A percentile compares a stretch with the other conserved stretches of the same genome.
Conservation (phyloP, 1,140 invertebrate species). For the Agrilus planipennis region DNA sequence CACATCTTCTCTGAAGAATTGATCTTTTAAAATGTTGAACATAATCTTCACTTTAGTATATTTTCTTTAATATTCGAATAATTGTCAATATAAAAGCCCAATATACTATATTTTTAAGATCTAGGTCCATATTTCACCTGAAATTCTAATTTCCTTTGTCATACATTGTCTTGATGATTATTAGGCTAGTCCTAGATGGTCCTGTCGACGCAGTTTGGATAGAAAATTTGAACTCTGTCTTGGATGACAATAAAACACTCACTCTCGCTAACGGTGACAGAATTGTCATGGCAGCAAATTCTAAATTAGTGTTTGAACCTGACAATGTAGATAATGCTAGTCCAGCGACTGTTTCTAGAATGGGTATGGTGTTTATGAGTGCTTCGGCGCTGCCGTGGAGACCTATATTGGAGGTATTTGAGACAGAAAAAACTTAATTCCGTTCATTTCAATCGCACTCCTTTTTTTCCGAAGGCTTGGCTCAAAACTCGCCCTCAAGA, state of each 20-base stretch:
- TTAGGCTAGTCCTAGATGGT: constrained; percentile 56
- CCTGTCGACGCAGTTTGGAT: constrained; percentile 93
- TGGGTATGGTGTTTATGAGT: constrained; percentile 89
- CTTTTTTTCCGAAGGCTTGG: constrained; percentile 52
- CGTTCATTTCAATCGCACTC: too few species aligned
- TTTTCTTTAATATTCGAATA: too few species aligned
- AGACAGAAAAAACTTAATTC: too few species aligned
- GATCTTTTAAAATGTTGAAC: too few species aligned
- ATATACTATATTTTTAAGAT: too few species aligned
- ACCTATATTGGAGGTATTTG: constrained; percentile 27
- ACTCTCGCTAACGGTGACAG: constrained; percentile 29
- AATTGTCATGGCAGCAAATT: constrained; percentile 77
- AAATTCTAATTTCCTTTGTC: too few species aligned
- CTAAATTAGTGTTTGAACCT: constrained; percentile 85
- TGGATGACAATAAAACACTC: constrained; percentile 80
- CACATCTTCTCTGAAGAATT: too few species aligned
- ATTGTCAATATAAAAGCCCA: too few species aligned
- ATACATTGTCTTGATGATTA: too few species aligned
- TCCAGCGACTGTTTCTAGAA: constrained; percentile 81
- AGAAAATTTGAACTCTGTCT: constrained; percentile 86
- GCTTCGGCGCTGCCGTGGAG: constrained; percentile 75
- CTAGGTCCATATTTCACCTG: too few species aligned
- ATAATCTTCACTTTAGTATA: too few species aligned
- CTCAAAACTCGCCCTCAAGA: constrained; percentile 52
- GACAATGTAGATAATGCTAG: constrained; percentile 91